Evolutionary conservation across 2,888 invertebrate genomes (phyloP).

Genomic region (Cerceris ruficornis): DNA sequence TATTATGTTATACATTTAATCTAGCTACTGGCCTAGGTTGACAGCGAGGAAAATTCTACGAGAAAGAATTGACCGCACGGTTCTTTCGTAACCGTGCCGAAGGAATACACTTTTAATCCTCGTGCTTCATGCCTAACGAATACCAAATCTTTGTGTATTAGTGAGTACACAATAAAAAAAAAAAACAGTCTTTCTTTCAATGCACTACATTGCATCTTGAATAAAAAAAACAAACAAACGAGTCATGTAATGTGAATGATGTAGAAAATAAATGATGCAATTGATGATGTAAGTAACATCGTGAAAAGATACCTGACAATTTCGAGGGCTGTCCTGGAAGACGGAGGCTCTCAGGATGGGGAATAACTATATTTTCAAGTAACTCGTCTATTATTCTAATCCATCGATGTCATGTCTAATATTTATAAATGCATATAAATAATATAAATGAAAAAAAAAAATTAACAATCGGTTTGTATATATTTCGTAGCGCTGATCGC

Average conservation of each 20-base stretch:
- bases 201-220: conserved; percentile 37
- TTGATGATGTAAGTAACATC: conserved; percentile 28
- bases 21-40: conserved; percentile 59
- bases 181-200: conserved; percentile 9
- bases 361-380: conserved; percentile 50
- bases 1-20: conserved; percentile 44
- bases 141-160: conserved; percentile 59
- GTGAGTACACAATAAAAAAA: conserved; percentile 30
- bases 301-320: conserved; percentile 14
- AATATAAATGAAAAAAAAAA: conserved; percentile 34
- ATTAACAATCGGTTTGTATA: conserved; percentile 8
- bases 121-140: conserved; percentile 56
- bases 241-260: conserved; percentile 56
- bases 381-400: conserved; percentile 32
- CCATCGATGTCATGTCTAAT: conserved; percentile 38
- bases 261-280: conserved; percentile 59
- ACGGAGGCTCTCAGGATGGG: conserved; percentile 15
- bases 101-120: conserved; percentile 38
- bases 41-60: conserved; percentile 23
- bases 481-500: conserved; percentile 16
- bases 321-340: conserved; percentile 1
- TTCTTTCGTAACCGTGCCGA: conserved; percentile 30
- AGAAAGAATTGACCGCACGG: conserved; percentile 12
- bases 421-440: conserved; percentile 47
- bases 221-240: conserved; percentile 8